These are phyloP conservation scores for Pseudococcus viburni DNA, from an alignment of 2,888 invertebrate genomes.

Conservation along the genomic window DNA sequence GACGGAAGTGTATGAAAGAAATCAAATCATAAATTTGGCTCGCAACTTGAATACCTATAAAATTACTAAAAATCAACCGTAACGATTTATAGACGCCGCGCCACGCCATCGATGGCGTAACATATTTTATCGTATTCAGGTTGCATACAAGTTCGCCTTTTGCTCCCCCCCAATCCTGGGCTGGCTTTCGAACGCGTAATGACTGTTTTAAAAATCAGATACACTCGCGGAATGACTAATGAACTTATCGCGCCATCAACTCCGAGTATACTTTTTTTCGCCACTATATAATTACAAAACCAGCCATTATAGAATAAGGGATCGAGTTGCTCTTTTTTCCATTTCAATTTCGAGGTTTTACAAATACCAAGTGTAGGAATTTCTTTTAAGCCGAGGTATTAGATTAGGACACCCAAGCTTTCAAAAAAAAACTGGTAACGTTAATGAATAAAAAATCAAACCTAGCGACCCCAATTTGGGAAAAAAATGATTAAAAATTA, in stretches of 20 bases:
- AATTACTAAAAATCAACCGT: slow-evolving; percentile 31
- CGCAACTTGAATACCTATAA: slow-evolving; percentile 42
- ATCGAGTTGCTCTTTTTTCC: background rate
- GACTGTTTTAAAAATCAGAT: slow-evolving; percentile 56
- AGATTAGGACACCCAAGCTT: too few relatives aligned
- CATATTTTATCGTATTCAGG: slow-evolving; percentile 53
- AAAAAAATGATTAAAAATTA: slow-evolving; percentile 10
- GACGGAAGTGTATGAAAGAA: slow-evolving; percentile 53
- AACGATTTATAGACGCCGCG: background rate
- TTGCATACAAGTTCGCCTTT: slow-evolving; percentile 42
- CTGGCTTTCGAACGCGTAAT: slow-evolving; percentile 13
- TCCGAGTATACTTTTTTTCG: background rate
- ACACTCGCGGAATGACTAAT: slow-evolving; percentile 42
- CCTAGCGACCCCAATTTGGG: background rate
- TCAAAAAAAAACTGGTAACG: background rate
- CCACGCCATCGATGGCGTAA: background rate
- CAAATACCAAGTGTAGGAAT: background rate
- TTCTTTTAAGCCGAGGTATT: background rate
- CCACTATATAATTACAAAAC: slow-evolving; percentile 34
- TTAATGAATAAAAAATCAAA: slow-evolving; percentile 34
- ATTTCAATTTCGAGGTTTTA: background rate
- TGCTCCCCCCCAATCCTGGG: background rate
- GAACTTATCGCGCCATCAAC: slow-evolving; percentile 49
- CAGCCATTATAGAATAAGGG: slow-evolving; percentile 4
- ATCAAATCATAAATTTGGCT: slow-evolving; percentile 56